Evolutionary conservation across 2,797 vertebrate genomes (phyloP).

Genomic region (Mormyrus proboscirostris): DNA sequence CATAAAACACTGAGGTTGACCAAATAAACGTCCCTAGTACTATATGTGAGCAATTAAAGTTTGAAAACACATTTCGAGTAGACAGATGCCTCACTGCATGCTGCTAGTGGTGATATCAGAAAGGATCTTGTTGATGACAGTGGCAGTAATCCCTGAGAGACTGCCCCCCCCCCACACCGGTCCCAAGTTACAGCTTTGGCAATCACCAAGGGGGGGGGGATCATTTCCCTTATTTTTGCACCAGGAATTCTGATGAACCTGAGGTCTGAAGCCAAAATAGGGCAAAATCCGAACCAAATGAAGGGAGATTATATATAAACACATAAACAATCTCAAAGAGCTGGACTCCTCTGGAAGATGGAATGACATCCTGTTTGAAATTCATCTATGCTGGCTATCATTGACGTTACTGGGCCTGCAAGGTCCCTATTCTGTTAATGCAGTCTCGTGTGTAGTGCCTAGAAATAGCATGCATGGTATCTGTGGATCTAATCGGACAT

Average conservation of each 20-base stretch:
- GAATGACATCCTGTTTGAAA: background rate
- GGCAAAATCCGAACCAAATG: background rate
- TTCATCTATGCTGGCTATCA: background rate
- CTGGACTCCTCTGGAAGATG: background rate
- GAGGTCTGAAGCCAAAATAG: slow-evolving; percentile 7
- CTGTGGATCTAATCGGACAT: background rate
- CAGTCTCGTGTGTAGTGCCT: background rate
- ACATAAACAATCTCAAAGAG: background rate
- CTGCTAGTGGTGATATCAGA: slow-evolving; percentile 10
- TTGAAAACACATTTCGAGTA: background rate
- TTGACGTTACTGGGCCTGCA: background rate
- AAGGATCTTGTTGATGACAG: slow-evolving; percentile 8
- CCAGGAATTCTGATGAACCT: slow-evolving; percentile 11
- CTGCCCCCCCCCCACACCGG: background rate
- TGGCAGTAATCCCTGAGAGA: slow-evolving; percentile 10
- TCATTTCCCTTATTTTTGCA: background rate
- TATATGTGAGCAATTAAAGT: background rate
- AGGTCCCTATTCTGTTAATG: background rate
- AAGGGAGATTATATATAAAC: background rate
- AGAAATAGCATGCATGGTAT: background rate
- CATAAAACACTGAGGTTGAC: background rate
- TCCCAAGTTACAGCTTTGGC: slow-evolving; percentile 18
- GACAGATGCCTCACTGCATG: background rate
- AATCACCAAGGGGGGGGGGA: background rate
- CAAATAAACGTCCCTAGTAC: background rate